Evolutionary conservation across 2,113 vertebrate genomes (phyloP).

Genomic region (Maylandia zebra): DNA sequence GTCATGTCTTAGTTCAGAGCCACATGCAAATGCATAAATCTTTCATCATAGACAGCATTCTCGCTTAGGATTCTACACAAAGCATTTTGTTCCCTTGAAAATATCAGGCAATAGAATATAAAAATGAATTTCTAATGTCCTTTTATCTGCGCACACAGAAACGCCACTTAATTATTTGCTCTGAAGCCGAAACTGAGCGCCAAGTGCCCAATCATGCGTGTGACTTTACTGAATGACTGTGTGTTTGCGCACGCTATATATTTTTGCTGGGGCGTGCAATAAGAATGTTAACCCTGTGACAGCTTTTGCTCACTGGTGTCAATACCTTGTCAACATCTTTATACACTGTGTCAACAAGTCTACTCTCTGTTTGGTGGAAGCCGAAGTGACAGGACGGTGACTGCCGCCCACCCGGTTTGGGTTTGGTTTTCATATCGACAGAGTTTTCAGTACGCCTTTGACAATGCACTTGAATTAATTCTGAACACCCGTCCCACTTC

Average conservation of each 20-base stretch:
- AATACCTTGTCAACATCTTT: slow-evolving; percentile 53
- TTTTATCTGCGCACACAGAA: slow-evolving; percentile 24
- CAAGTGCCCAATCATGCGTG: slow-evolving; percentile 22
- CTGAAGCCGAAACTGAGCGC: slow-evolving; percentile 3
- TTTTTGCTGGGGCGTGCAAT: not conserved
- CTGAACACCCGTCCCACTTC: not conserved
- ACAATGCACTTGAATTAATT: not conserved
- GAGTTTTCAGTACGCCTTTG: not conserved
- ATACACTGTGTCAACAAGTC: slow-evolving; percentile 42
- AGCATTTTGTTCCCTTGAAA: slow-evolving; percentile 55
- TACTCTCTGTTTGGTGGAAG: slow-evolving; percentile 3
- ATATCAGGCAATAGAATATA: slow-evolving; percentile 28
- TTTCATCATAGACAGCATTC: slow-evolving; percentile 57
- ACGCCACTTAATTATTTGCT: slow-evolving; percentile 54
- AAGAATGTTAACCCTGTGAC: slow-evolving; percentile 20
- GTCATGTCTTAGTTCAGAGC: slow-evolving; percentile 64
- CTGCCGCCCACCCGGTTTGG: slow-evolving; percentile 15
- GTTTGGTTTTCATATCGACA: not conserved
- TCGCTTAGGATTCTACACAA: slow-evolving; percentile 34
- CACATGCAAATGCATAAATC: slow-evolving; percentile 64
- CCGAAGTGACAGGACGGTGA: slow-evolving; percentile 32
- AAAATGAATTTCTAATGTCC: slow-evolving; percentile 21
- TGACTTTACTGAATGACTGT: slow-evolving; percentile 19
- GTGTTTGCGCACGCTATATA: not conserved
- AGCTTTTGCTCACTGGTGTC: slow-evolving; percentile 26